phyloP scores from a whole-genome alignment of 2,888 invertebrate genomes.

The Amblyjoppa proteus region DNA sequence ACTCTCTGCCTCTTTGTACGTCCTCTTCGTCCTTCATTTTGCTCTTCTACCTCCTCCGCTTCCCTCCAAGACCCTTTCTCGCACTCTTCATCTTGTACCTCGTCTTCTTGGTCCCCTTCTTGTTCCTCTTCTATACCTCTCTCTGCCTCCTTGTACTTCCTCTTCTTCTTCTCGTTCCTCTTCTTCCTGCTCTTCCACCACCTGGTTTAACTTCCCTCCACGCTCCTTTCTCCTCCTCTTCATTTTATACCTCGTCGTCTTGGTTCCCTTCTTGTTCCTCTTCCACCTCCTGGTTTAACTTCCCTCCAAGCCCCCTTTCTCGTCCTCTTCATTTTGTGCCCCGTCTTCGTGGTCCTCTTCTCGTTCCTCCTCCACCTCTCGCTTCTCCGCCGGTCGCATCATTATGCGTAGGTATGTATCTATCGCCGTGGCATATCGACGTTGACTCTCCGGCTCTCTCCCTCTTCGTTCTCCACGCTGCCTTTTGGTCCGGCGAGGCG shows the following conservation, averaged over 20 bases:
- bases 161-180: not conserved
- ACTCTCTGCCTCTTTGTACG: too few species aligned
- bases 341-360: too few species aligned
- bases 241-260: not conserved
- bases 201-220: not conserved
- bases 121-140: too few species aligned
- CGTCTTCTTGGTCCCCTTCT: not conserved
- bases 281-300: not conserved
- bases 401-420: constrained; percentile 67
- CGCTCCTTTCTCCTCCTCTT: constrained; percentile 44
- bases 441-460: constrained; percentile 19
- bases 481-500: constrained; percentile 15
- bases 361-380: constrained; percentile 12
- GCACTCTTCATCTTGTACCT: constrained; percentile 19
- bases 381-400: constrained; percentile 55
- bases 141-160: not conserved
- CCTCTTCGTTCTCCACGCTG: not conserved
- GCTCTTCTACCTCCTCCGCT: too few species aligned
- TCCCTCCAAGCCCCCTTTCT: constrained; percentile 38
- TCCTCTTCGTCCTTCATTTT: too few species aligned
- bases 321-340: constrained; percentile 18
- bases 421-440: constrained; percentile 67
- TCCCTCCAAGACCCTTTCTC: constrained; percentile 32
- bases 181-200: not conserved
- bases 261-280: too few species aligned